Evolutionary conservation across 2,113 vertebrate genomes (phyloP).

Genomic region (Riparia riparia): DNA sequence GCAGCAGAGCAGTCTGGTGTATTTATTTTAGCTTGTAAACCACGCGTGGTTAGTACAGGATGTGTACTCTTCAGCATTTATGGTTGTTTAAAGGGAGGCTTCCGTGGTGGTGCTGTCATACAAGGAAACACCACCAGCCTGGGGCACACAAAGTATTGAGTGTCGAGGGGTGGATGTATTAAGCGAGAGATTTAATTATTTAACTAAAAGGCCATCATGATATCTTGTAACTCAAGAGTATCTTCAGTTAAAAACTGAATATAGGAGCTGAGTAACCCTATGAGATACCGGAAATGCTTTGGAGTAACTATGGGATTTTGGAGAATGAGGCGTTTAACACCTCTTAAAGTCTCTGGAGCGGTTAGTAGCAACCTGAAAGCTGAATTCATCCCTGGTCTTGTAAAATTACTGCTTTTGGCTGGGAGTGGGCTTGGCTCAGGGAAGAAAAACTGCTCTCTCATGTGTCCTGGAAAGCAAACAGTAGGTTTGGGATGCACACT

Average conservation of each 20-base stretch:
- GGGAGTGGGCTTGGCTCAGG: neutral
- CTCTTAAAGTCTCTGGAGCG: constrained; percentile 1
- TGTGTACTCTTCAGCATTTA: constrained; percentile 38
- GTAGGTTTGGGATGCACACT: neutral
- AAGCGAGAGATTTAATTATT: constrained; percentile 14
- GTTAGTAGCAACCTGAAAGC: neutral
- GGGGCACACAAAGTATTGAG: neutral
- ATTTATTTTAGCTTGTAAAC: constrained; percentile 52
- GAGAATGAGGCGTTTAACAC: neutral
- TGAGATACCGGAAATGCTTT: neutral
- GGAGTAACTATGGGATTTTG: neutral
- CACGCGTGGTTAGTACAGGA: neutral
- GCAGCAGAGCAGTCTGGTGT: neutral
- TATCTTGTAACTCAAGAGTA: neutral
- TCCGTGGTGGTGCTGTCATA: neutral
- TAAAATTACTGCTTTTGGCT: neutral
- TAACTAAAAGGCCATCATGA: neutral
- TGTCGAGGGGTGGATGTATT: neutral
- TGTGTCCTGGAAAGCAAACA: neutral
- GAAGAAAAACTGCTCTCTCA: neutral
- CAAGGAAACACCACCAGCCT: neutral
- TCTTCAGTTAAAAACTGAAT: neutral
- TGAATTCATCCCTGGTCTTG: neutral
- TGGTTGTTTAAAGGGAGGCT: constrained; percentile 23
- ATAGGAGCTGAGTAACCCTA: neutral